Base-by-base conservation (phyloP, 2,113 vertebrate genomes). In the Steatornis caripensis region DNA sequence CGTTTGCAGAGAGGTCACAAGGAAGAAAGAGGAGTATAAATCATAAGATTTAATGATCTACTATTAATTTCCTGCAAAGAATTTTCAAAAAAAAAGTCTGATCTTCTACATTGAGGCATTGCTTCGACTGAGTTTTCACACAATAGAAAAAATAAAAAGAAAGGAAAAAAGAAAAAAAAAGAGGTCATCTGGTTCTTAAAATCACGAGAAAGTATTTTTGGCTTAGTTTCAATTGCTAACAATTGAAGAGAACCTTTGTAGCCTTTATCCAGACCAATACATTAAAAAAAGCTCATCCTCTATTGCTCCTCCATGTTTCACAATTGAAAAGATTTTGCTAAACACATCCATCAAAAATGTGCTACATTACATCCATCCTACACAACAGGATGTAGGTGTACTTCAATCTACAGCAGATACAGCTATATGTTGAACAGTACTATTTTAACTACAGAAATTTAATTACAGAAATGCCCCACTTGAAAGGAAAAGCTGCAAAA, bases 61-160 rank as follows among this genome's bases (percentile, higher is more conserved):
- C 15, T 15, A 49, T 24, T 17, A n/a, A 55, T 55, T 92, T 45
- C 26, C 13, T 12, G 7, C 9, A 54, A 84, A 34, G 3, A 53
- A 51, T 15, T 45, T 26, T 13, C 6, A 32, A 37, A 51, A 54
- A 55, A 58, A 36, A 17, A 4, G 24, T 22, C 21, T 37, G 5
- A 9, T 46, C 26, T 57, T 80, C 48, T 78, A 39, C 18, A 12
- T 1, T 30, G 16, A 72, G 18, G 7, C 10, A 68, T 15, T 87
- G 9, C 5, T 84, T 57, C 48, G 10, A 39, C 22, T 4, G 1
- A 58, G 8, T 27, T 90, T 57, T 62, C 41, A 39, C 3, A 21
- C 10, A 75, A 15, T 2, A 0, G 0, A 6, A 15, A 19, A 9
- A 34, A 4, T 19, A 37, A 13, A 16, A 15, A 26, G 9, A 5